Conservation (phyloP, 2,113 vertebrate species). For the Jaculus jaculus region DNA sequence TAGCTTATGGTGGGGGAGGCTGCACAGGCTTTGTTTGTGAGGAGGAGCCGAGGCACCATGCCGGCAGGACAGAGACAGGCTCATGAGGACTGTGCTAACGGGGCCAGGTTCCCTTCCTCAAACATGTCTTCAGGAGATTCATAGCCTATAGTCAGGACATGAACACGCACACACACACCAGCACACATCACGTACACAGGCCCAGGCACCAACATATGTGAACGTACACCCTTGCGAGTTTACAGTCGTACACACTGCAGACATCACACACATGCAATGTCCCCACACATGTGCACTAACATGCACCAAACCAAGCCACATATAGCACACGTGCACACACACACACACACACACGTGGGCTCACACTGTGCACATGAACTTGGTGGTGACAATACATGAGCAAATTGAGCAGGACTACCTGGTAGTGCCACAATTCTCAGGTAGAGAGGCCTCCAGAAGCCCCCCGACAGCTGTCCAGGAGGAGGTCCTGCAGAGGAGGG, state of each 20-base stretch:
- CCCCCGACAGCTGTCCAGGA: fast-evolving
- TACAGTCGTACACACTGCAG: too few relatives aligned
- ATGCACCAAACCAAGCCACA: too few relatives aligned
- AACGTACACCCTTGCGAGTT: background rate
- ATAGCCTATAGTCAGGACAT: fast-evolving
- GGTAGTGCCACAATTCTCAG: background rate
- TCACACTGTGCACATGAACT: background rate
- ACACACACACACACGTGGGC: background rate
- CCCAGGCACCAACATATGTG: fast-evolving
- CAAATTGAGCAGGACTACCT: background rate
- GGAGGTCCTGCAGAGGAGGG: background rate
- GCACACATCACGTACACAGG: too few relatives aligned
- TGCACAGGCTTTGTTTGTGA: fast-evolving
- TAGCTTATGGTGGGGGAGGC: fast-evolving
- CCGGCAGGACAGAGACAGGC: fast-evolving
- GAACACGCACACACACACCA: fast-evolving
- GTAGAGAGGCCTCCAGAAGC: background rate
- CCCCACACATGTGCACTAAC: background rate
- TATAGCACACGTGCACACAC: background rate
- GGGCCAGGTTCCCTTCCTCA: background rate
- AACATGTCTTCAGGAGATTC: too few relatives aligned
- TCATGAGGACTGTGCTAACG: fast-evolving
- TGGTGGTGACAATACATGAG: fast-evolving
- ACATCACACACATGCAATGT: too few relatives aligned
- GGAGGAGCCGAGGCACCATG: fast-evolving